phyloP scores from a whole-genome alignment of 2,113 vertebrate genomes.

The Cochlearius cochlearius region DNA sequence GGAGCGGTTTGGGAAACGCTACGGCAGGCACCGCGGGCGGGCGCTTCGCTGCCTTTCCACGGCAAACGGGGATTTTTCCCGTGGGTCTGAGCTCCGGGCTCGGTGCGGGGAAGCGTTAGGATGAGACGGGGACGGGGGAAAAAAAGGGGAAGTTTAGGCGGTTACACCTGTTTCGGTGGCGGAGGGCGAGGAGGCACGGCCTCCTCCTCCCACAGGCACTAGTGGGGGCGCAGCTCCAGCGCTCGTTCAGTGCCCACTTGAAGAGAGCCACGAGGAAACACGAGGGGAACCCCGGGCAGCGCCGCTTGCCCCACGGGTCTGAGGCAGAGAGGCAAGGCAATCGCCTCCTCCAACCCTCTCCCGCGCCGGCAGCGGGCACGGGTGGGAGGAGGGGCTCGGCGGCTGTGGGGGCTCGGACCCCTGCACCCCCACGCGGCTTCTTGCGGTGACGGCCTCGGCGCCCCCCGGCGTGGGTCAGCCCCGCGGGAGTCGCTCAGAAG shows the following conservation, averaged over 20 bases:
- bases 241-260: rapidly evolving
- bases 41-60: rapidly evolving
- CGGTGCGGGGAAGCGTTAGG: neutral
- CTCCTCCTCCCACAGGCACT: neutral
- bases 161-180: neutral
- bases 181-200: neutral
- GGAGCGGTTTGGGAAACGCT: neutral
- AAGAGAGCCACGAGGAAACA: neutral
- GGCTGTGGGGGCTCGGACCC: neutral
- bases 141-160: neutral
- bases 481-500: rapidly evolving
- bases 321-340: rapidly evolving
- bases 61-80: neutral
- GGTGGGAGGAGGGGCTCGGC: neutral
- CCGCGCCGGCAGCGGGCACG: neutral
- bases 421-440: neutral
- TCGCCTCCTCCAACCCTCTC: rapidly evolving
- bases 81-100: neutral
- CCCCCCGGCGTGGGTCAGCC: neutral
- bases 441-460: neutral
- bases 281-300: neutral
- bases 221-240: neutral
- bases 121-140: no score
- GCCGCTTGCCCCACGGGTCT: neutral
- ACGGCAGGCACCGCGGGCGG: rapidly evolving